Conservation (phyloP, 2,113 vertebrate genomes). For the Pelusios castaneus region DNA sequence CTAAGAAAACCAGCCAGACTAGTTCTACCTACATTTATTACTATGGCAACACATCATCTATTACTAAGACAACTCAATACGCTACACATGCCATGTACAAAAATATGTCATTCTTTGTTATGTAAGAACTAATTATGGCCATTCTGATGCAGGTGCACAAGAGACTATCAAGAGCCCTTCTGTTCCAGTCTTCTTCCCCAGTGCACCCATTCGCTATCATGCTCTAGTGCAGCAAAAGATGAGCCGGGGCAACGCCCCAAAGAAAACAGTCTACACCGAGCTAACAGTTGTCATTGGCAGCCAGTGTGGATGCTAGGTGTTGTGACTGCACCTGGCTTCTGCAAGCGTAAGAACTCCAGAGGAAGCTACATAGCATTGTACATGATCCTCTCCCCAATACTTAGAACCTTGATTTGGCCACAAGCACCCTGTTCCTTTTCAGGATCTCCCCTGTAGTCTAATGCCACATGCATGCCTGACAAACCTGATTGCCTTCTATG, state of each 20-base stretch:
- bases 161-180: background rate
- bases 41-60: no score
- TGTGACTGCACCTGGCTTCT: background rate
- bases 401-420: background rate
- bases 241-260: fast-evolving
- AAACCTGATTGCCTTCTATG: no score
- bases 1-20: no score
- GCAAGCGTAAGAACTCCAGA: background rate
- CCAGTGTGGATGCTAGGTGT: background rate
- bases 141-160: background rate
- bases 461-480: no score
- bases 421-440: background rate
- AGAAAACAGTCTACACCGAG: background rate
- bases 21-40: no score
- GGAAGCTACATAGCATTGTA: background rate
- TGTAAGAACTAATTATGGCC: no score
- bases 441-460: background rate
- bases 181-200: background rate
- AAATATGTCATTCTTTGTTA: background rate
- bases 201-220: background rate
- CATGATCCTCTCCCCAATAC: background rate
- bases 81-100: background rate
- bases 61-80: no score
- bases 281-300: background rate
- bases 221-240: fast-evolving